Conservation (phyloP, 2,888 invertebrate species). For the Meandrusa payeni region DNA sequence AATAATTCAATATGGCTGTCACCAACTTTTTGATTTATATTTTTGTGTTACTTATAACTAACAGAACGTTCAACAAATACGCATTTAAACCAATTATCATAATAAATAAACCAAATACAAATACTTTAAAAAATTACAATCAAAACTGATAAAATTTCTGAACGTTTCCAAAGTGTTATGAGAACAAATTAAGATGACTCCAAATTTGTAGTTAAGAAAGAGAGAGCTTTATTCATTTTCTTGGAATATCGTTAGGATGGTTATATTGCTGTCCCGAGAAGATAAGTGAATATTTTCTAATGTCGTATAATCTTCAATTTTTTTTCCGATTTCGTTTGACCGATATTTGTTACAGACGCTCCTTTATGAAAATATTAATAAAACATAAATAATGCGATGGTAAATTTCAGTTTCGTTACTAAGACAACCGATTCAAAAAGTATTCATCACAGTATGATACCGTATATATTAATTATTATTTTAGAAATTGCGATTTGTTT, state of each 20-base stretch:
- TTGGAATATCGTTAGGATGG: background rate
- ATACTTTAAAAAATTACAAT: no score
- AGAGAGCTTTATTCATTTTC: conserved; percentile 17
- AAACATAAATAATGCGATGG: conserved; percentile 55
- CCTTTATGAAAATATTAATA: conserved; percentile 46
- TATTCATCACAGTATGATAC: conserved; percentile 29
- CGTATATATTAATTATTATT: conserved; percentile 36
- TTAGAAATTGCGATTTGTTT: conserved; percentile 17
- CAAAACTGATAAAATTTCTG: conserved; percentile 8
- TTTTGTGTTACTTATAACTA: no score
- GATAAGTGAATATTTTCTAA: conserved; percentile 14
- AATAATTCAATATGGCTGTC: no score
- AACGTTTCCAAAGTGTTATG: conserved; percentile 12
- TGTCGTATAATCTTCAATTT: conserved; percentile 40
- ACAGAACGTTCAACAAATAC: no score
- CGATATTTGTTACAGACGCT: conserved; percentile 59
- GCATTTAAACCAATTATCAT: no score
- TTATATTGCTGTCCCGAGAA: conserved; percentile 23
- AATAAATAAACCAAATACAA: no score
- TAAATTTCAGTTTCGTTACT: conserved; percentile 39
- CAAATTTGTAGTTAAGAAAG: conserved; percentile 23
- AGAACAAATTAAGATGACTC: conserved; percentile 5
- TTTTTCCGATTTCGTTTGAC: conserved; percentile 47
- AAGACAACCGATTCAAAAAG: conserved; percentile 24
- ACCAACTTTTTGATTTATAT: conserved; percentile 5